Percentiles rank a stretch among this genome's conserved stretches.
These are phyloP conservation scores for Cottus gobio DNA, from an alignment of 2,113 vertebrate species.

Conservation along the genomic window DNA sequence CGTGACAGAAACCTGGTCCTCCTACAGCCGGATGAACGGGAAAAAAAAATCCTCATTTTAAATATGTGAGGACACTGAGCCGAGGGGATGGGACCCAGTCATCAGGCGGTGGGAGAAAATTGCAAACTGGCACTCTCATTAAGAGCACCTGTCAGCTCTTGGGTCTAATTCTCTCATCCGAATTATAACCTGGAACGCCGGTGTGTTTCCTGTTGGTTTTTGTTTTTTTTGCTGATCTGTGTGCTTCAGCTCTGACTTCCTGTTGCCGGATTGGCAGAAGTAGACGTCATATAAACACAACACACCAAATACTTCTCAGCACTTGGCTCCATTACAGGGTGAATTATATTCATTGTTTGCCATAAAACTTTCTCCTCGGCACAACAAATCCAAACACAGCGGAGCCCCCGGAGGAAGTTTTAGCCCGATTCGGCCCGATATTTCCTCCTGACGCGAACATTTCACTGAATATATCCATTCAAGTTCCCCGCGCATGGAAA, in stretches of 20 bases:
- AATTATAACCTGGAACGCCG: constrained; percentile 38
- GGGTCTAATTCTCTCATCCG: constrained; percentile 43
- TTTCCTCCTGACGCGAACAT: constrained; percentile 61
- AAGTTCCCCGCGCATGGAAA: constrained; percentile 50
- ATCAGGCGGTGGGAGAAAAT: constrained; percentile 47
- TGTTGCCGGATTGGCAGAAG: constrained; percentile 19
- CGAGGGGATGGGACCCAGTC: no score
- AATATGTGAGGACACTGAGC: constrained; percentile 42
- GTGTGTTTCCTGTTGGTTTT: background rate
- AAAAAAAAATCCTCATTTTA: constrained; percentile 20
- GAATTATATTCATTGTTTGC: constrained; percentile 43
- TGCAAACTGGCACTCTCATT: constrained; percentile 52
- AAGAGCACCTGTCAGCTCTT: constrained; percentile 66
- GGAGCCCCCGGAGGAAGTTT: constrained; percentile 46
- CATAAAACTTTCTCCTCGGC: constrained; percentile 29
- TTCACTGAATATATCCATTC: constrained; percentile 61
- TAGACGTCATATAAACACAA: constrained; percentile 4
- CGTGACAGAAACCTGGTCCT: constrained; percentile 36
- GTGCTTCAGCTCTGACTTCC: background rate
- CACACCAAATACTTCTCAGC: background rate
- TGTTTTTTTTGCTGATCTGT: background rate
- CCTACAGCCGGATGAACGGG: background rate
- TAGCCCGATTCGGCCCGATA: constrained; percentile 37
- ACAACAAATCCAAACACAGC: constrained; percentile 31
- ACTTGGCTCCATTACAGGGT: constrained; percentile 25